Evolutionary conservation across 2,113 vertebrate species (phyloP).

Genomic region (Sula dactylatra): DNA sequence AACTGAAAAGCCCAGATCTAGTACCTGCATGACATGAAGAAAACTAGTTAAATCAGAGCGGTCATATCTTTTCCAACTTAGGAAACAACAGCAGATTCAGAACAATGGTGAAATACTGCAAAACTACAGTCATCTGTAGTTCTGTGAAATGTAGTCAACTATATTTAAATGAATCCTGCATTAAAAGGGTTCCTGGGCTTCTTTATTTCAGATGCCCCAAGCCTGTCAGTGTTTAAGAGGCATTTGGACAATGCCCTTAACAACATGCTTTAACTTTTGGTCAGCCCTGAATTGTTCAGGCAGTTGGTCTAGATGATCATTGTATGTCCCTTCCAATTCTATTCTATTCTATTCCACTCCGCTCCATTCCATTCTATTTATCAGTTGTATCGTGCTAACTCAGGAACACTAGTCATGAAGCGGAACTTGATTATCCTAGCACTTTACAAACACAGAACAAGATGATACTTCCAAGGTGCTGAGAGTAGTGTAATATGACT

Average conservation of each 20-base stretch:
- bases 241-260: background rate
- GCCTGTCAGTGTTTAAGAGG: background rate
- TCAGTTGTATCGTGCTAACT: background rate
- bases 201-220: background rate
- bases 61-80: background rate
- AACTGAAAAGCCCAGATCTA: background rate
- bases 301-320: background rate
- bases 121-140: background rate
- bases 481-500: background rate
- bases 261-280: background rate
- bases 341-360: too few relatives aligned
- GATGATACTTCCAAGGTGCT: background rate
- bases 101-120: background rate
- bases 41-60: background rate
- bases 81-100: background rate
- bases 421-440: background rate
- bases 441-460: background rate
- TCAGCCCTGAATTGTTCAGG: background rate
- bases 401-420: background rate
- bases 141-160: rapidly evolving
- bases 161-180: background rate
- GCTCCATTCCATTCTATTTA: background rate
- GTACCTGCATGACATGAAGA: background rate
- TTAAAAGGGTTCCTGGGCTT: background rate
- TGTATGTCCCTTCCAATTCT: background rate